These are phyloP conservation scores for Calyptommatus sinebrachiatus DNA, from an alignment of 2,113 vertebrate species.

Conservation along the genomic window DNA sequence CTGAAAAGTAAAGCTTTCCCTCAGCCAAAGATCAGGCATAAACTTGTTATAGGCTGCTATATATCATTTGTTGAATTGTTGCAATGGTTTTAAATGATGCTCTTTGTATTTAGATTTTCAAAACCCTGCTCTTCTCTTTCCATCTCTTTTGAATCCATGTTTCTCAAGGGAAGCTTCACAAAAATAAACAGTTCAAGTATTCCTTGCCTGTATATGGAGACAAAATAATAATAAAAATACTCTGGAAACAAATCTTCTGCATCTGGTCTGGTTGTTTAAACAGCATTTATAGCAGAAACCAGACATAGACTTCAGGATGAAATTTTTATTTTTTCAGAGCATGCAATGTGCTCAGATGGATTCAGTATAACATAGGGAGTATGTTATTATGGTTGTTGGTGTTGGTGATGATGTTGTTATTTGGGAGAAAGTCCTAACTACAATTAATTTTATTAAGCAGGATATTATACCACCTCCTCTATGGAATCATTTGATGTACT, in stretches of 20 bases:
- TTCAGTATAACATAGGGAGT: neutral
- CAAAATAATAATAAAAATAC: neutral
- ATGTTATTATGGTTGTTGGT: neutral
- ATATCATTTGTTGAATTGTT: neutral
- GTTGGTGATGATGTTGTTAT: too few species aligned
- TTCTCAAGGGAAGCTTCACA: conserved; percentile 14
- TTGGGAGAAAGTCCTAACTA: too few species aligned
- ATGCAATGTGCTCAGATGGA: neutral
- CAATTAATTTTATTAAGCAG: neutral
- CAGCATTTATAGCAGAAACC: neutral
- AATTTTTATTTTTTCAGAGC: neutral
- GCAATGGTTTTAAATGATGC: conserved; percentile 12
- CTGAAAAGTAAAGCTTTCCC: too few species aligned
- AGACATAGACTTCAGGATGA: neutral
- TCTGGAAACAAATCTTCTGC: conserved; percentile 19
- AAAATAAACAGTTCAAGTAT: neutral
- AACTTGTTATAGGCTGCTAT: neutral
- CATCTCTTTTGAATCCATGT: neutral
- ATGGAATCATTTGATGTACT: too few species aligned
- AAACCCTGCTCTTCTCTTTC: neutral
- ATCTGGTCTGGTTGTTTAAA: conserved; percentile 23
- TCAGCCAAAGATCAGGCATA: neutral
- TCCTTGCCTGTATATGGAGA: neutral
- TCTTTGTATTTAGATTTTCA: neutral
- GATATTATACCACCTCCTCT: too few species aligned